phyloP scores from a whole-genome alignment of 2,797 vertebrate species.

The Atherinosoma microstoma region DNA sequence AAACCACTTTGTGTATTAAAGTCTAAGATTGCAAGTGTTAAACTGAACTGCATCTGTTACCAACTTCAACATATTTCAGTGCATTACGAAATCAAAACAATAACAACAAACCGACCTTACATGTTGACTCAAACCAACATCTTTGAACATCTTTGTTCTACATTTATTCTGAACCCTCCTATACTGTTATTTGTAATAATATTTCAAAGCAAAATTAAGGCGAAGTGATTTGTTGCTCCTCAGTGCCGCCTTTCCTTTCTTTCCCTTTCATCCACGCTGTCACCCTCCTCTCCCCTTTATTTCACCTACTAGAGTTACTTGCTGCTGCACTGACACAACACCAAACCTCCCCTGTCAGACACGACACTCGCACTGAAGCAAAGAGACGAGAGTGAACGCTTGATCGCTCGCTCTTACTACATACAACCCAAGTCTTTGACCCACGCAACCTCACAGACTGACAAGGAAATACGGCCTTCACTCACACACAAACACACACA shows the following conservation, averaged over 20 bases:
- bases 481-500: slow-evolving; percentile 25
- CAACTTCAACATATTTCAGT: too few species aligned
- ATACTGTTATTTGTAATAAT: background rate
- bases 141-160: too few species aligned
- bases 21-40: too few species aligned
- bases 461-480: slow-evolving; percentile 46
- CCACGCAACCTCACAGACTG: slow-evolving; percentile 54
- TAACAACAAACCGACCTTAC: too few species aligned
- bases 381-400: slow-evolving; percentile 47
- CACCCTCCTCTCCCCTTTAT: slow-evolving; percentile 31
- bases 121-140: too few species aligned
- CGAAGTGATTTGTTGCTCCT: slow-evolving; percentile 5
- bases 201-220: background rate
- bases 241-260: background rate
- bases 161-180: background rate
- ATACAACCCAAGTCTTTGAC: slow-evolving; percentile 59
- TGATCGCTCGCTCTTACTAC: slow-evolving; percentile 37
- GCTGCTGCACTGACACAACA: slow-evolving; percentile 33
- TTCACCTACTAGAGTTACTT: slow-evolving; percentile 44
- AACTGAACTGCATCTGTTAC: too few species aligned
- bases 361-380: slow-evolving; percentile 53
- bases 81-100: too few species aligned
- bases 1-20: too few species aligned
- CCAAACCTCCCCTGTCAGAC: slow-evolving; percentile 50
- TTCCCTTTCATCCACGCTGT: slow-evolving; percentile 17